Conservation (phyloP, 2,113 vertebrate genomes). For the Oreotragus oreotragus region DNA sequence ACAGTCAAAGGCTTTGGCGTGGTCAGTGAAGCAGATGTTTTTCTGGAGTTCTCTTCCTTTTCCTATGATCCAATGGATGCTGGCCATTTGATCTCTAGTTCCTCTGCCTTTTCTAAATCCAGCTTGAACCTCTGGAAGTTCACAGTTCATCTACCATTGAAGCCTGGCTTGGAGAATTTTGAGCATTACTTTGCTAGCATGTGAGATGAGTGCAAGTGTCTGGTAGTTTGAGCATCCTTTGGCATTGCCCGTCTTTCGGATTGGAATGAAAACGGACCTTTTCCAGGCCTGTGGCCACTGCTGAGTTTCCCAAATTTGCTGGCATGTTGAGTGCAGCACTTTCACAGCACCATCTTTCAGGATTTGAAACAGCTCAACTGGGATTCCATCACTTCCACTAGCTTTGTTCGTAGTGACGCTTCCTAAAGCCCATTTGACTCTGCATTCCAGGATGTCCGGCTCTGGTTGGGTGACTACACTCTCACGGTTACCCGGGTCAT, state of each 20-base stretch:
- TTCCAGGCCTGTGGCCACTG: not conserved
- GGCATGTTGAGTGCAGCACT: not conserved
- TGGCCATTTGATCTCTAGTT: not conserved
- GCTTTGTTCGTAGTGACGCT: not conserved
- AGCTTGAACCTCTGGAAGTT: not conserved
- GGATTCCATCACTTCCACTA: not conserved
- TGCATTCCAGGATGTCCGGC: fast-evolving
- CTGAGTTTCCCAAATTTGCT: not conserved
- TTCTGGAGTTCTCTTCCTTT: not conserved
- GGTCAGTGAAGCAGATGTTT: not conserved
- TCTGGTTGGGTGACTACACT: not conserved
- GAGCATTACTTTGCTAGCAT: not conserved
- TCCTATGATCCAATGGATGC: fast-evolving
- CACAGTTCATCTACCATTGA: fast-evolving
- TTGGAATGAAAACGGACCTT: fast-evolving
- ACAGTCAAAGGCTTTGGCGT: not conserved
- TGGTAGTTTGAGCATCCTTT: not conserved
- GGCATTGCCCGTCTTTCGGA: not conserved
- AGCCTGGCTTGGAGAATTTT: not conserved
- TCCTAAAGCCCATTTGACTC: not conserved
- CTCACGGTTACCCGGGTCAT: not conserved
- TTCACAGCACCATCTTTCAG: not conserved
- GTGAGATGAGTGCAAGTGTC: not conserved
- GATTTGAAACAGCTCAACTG: not conserved
- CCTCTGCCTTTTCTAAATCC: not conserved